Base-by-base conservation (phyloP, 2,113 vertebrate genomes). In the Hyla sarda region DNA sequence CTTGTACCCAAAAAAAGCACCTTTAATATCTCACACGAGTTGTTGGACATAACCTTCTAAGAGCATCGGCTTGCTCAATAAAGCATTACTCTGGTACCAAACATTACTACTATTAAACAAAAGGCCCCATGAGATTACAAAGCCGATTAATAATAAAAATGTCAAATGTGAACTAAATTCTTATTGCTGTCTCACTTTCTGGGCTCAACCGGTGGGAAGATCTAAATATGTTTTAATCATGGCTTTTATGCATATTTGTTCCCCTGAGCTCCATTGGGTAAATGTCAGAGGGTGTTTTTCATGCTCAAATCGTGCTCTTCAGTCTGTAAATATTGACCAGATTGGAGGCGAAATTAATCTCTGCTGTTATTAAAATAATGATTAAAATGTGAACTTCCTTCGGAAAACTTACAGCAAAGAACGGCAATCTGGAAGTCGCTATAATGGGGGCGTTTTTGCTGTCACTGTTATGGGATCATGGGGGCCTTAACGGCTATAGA, bases 121-220 rank as follows among this genome's bases (percentile, higher is more conserved):
- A 54, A 54, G 47, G 16, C 8, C 21, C 50, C 47, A 11, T n/a
- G 9, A 37, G 19, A 78, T n/a, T 13, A 21, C 25, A 56, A 9
- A 54, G 28, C 17, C 10, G 76, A 50, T 37, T 78, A 78, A 21
- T 78, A 78, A 58, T 56, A 37, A 78, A 78, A 78, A 78, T 52
- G 76, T 58, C 30, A 58, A 58, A 58, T 37, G 32, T 37, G 52
- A 78, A 48, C 34, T 4, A 80, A 80, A 62, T 62, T 45, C 60
- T 45, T 23, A 41, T 60, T 41, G 76, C 14, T 9, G 23, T 80
- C 54, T 60, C 16, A 60, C 12, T 45, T n/a, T 34, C 23, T 58
- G 77, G 32, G 32, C 34, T 80, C 37, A 41, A 25, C 37, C 34
- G 12, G 30, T 80, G 12, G 32, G 54, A 45, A 60, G 32, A 23